These are phyloP conservation scores for Catostomus latipinnis DNA, from an alignment of 2,797 vertebrate genomes.

Conservation along the genomic window DNA sequence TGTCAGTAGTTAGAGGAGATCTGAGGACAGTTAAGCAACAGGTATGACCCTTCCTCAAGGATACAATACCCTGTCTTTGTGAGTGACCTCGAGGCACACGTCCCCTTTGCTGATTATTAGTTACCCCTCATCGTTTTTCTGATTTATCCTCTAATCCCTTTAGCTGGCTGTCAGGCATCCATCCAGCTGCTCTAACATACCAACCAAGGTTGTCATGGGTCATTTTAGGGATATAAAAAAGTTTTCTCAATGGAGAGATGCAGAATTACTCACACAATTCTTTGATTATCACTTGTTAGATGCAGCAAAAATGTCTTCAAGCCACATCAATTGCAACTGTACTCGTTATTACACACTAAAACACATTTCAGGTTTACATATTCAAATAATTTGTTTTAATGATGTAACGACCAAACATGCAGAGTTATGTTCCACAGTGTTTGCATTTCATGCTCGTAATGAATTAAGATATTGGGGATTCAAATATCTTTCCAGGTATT, in stretches of 20 bases:
- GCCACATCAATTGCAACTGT: neutral
- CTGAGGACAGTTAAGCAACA: constrained; percentile 16
- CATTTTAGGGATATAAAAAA: constrained; percentile 15
- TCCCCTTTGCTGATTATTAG: constrained; percentile 44
- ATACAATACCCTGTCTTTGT: constrained; percentile 32
- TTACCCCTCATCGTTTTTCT: constrained; percentile 51
- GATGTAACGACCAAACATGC: too few relatives aligned
- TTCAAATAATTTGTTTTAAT: too few relatives aligned
- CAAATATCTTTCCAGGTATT: too few relatives aligned
- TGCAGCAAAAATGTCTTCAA: neutral
- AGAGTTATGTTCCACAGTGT: too few relatives aligned
- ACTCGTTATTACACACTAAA: neutral
- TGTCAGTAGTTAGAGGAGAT: neutral
- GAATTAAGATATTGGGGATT: too few relatives aligned
- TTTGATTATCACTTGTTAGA: constrained; percentile 1
- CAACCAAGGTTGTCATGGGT: constrained; percentile 2
- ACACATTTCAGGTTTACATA: neutral
- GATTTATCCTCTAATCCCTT: constrained; percentile 61
- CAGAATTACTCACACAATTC: constrained; percentile 15
- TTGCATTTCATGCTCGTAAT: too few relatives aligned
- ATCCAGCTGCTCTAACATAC: constrained; percentile 54
- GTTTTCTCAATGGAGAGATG: neutral
- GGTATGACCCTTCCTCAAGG: constrained; percentile 45
- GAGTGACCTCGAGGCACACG: constrained; percentile 21
- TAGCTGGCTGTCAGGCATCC: constrained; percentile 43